Percentiles rank a stretch among this genome's conserved stretches.
Conservation (phyloP, 2,113 vertebrate genomes). For the Trichomycterus rosablanca region DNA sequence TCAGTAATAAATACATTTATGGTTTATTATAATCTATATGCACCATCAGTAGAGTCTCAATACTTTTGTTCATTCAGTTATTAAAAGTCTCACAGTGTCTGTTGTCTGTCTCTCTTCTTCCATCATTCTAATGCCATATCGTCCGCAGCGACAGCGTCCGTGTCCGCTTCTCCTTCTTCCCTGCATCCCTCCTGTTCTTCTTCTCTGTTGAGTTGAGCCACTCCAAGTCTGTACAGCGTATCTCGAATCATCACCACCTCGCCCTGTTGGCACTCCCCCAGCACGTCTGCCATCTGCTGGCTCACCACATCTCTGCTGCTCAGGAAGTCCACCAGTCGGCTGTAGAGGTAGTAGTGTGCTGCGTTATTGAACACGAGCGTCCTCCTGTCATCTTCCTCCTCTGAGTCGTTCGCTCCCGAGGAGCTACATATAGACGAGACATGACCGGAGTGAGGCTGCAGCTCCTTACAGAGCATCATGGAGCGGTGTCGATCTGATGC, state of each 20-base stretch:
- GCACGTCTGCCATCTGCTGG: slow-evolving; percentile 84
- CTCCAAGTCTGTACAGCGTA: slow-evolving; percentile 85
- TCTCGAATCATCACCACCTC: slow-evolving; percentile 96
- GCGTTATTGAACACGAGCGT: slow-evolving; percentile 82
- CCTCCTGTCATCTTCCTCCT: slow-evolving; percentile 47
- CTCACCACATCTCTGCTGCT: slow-evolving; percentile 89
- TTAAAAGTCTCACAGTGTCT: slow-evolving; percentile 19
- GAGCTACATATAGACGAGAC: slow-evolving; percentile 60
- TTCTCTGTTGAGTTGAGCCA: slow-evolving; percentile 91
- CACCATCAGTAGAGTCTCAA: too few relatives aligned
- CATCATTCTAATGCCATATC: slow-evolving; percentile 40
- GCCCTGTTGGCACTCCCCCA: slow-evolving; percentile 88
- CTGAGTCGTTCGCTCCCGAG: slow-evolving; percentile 45
- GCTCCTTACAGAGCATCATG: slow-evolving; percentile 78
- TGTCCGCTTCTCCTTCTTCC: slow-evolving; percentile 56
- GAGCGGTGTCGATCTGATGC: slow-evolving; percentile 67
- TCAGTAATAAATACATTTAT: too few relatives aligned
- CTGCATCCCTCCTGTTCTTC: slow-evolving; percentile 63
- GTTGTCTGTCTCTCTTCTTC: neutral
- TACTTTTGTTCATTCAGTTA: neutral
- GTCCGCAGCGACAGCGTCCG: slow-evolving; percentile 51
- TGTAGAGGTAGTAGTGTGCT: slow-evolving; percentile 95
- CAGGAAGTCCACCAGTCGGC: slow-evolving; percentile 92
- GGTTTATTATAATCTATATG: too few relatives aligned
- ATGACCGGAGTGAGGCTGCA: slow-evolving; percentile 74